These are phyloP conservation scores for Campopleginae sp. DNA, from an alignment of 2,888 invertebrate genomes.

Conservation along the genomic window DNA sequence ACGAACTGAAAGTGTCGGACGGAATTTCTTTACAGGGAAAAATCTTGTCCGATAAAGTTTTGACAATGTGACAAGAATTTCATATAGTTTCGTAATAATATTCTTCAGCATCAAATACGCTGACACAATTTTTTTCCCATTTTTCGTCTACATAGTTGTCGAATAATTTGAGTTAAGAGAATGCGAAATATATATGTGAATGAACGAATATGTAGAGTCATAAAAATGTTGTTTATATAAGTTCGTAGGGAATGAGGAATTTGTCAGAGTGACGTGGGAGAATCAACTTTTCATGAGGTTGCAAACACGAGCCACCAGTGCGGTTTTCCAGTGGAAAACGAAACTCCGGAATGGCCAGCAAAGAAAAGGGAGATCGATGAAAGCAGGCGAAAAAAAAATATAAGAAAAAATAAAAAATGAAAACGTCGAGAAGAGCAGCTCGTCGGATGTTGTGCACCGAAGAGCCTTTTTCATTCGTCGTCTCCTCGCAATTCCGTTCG, in stretches of 20 bases:
- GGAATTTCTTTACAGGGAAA: no score
- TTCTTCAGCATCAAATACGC: no score
- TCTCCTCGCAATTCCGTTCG: constrained; percentile 23
- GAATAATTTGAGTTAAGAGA: not conserved
- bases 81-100: no score
- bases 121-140: no score
- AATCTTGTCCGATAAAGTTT: no score
- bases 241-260: not conserved
- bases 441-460: not conserved
- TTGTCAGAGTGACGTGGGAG: not conserved
- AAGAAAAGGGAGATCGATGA: not conserved
- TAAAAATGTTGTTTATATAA: not conserved
- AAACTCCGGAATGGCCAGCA: constrained; percentile 7
- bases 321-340: constrained; percentile 20
- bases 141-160: no score
- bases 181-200: no score
- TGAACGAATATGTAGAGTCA: not conserved
- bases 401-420: not conserved
- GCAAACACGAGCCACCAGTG: not conserved
- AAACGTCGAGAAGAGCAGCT: not conserved
- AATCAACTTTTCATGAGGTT: not conserved
- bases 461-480: constrained; percentile 35
- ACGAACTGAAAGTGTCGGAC: no score
- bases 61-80: no score
- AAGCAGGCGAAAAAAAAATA: constrained; percentile 2